Evolutionary conservation across 2,113 vertebrate species (phyloP).

Genomic region (Coryphaenoides rupestris): DNA sequence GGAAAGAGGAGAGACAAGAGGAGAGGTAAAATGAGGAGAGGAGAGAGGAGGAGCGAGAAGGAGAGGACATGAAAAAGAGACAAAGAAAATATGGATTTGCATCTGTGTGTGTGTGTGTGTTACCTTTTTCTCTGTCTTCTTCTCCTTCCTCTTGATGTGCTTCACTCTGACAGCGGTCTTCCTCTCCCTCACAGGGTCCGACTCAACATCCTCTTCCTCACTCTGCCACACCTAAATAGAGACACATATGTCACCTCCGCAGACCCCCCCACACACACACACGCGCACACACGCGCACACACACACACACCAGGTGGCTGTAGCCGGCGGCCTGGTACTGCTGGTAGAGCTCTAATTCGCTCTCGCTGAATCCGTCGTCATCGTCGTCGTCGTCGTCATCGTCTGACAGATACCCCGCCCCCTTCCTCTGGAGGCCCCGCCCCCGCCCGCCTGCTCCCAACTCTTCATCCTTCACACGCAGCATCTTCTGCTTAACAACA

Average conservation of each 20-base stretch:
- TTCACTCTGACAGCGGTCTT: slow-evolving; percentile 91
- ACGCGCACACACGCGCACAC: neutral
- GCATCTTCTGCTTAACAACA: slow-evolving; percentile 78
- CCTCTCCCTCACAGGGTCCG: slow-evolving; percentile 81
- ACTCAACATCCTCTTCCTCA: slow-evolving; percentile 80
- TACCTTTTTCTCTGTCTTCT: slow-evolving; percentile 87
- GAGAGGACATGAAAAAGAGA: too few species aligned
- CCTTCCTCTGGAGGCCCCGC: slow-evolving; percentile 37
- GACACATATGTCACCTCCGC: neutral
- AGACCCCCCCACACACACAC: neutral
- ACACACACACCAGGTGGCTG: slow-evolving; percentile 66
- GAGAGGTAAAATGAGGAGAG: too few species aligned
- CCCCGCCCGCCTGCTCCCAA: slow-evolving; percentile 65
- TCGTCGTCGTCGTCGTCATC: slow-evolving; percentile 71
- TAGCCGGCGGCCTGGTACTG: slow-evolving; percentile 82
- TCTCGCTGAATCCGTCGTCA: slow-evolving; percentile 66
- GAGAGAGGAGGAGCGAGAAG: too few species aligned
- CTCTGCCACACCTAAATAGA: slow-evolving; percentile 81
- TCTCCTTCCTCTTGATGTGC: slow-evolving; percentile 86
- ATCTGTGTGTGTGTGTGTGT: neutral
- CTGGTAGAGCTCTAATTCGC: slow-evolving; percentile 83
- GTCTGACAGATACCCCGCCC: slow-evolving; percentile 71
- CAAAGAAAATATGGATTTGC: too few species aligned
- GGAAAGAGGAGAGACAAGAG: too few species aligned
- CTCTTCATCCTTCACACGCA: slow-evolving; percentile 82